Conservation (phyloP, 2,113 vertebrate species). For the Leiothrix lutea region DNA sequence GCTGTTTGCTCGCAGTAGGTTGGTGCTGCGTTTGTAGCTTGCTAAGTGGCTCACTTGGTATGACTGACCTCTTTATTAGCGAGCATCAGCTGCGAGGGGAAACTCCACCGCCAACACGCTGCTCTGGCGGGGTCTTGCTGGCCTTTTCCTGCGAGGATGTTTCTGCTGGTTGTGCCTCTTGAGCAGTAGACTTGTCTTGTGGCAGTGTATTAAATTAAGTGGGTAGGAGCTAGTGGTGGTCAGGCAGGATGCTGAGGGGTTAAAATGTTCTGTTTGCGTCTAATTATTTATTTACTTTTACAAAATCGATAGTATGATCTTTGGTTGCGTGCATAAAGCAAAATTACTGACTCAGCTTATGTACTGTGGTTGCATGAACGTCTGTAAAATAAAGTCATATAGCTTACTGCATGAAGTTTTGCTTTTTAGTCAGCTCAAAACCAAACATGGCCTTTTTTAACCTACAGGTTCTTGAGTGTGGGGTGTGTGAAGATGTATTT, state of each 20-base stretch:
- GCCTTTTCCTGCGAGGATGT: neutral
- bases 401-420: neutral
- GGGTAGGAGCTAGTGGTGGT: neutral
- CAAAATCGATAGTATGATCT: fast-evolving
- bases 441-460: neutral
- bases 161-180: neutral
- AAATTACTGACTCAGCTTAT: neutral
- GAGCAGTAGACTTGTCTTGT: neutral
- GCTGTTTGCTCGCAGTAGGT: neutral
- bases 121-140: neutral
- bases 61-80: neutral
- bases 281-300: neutral
- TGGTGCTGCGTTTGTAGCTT: neutral
- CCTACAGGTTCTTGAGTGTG: conserved; percentile 91
- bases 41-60: neutral
- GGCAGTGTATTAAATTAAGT: neutral
- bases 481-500: conserved; percentile 98
- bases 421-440: neutral
- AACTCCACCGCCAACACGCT: fast-evolving
- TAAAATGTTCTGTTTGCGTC: neutral
- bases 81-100: neutral
- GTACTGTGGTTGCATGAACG: neutral
- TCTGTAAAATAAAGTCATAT: neutral
- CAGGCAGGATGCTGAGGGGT: neutral
- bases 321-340: neutral